These are phyloP conservation scores for Pagetopsis macropterus DNA, from an alignment of 2,797 vertebrate species.

Conservation along the genomic window DNA sequence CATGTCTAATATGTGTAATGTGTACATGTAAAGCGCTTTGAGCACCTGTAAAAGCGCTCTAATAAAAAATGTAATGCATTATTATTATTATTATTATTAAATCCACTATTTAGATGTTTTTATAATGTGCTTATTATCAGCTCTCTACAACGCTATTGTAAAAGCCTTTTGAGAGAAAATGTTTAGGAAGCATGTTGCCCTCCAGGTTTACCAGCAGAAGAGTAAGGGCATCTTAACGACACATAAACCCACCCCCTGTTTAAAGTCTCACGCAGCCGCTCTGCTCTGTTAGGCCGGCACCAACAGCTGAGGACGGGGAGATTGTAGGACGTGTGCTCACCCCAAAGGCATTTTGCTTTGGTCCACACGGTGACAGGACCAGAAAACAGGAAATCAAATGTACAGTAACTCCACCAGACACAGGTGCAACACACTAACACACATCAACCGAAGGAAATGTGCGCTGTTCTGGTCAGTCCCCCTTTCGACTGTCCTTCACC, in stretches of 20 bases:
- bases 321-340: conserved; percentile 74
- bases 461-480: no score
- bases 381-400: conserved; percentile 55
- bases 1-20: no score
- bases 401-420: conserved; percentile 27
- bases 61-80: no score
- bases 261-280: conserved; percentile 41
- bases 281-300: conserved; percentile 39
- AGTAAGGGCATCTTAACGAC: conserved; percentile 42
- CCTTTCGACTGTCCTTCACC: no score
- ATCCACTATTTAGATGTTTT: conserved; percentile 1
- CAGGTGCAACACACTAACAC: conserved; percentile 26
- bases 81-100: no score
- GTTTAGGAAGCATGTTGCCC: conserved; percentile 62
- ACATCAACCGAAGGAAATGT: no score
- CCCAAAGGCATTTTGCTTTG: conserved; percentile 75
- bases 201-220: conserved; percentile 49
- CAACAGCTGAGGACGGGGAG: conserved; percentile 78
- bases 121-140: neutral
- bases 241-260: conserved; percentile 45
- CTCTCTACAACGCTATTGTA: neutral
- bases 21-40: no score
- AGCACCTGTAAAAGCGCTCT: no score
- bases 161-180: conserved; percentile 53
- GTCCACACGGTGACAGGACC: conserved; percentile 47